Base-by-base conservation (phyloP, 2,888 invertebrate species). In the Mesopsocus fuscifrons region DNA sequence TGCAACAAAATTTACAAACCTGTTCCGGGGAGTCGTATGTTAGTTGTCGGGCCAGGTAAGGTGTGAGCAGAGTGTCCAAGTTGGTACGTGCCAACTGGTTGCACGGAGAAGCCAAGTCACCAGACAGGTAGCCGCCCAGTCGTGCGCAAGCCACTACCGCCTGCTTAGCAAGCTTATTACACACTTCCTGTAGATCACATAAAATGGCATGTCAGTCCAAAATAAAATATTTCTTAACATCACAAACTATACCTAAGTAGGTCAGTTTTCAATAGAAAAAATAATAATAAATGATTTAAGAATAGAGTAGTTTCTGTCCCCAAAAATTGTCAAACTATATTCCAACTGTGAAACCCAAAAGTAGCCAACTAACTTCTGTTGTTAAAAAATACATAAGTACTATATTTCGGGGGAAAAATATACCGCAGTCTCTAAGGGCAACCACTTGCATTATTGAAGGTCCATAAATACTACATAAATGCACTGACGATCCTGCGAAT, bases 81-180 rank as follows among this genome's bases (percentile, higher is more conserved):
- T 75, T 69, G 50, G 69, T 67, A 53, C 71, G 69, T 6, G 78
- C 71, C 4, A 73, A 65, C 30, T 69, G 65, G 55, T 78, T 78
- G 48, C 59, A 60, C 4, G 68, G 59, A 32, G 74, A 68, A 6
- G 60, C 56, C 26, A 65, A 59, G 16, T 68, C 67, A 46, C 66
- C 68, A 23, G 63, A 66, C 41, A 72, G 67, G 59, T 82, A 85
- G 46, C 77, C 80, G 15, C 79, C 80, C 46, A 98, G 61, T 38
- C 84, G 71, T 1, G 85, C 83, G 55, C 91, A 77, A 0, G 94
- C 92, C 41, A 69, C 63, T 3, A 94, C 74, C 41, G 88, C 80
- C 55, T 83, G 71, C 58, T 85, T 82, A 0, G 97, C 94, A 51
- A 98, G 66, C 52, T 79, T 77, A 59, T 98, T 98, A n/a, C 85